These are phyloP conservation scores for Drosophila prostipennis DNA, from an alignment of 2,888 invertebrate species.

Conservation along the genomic window DNA sequence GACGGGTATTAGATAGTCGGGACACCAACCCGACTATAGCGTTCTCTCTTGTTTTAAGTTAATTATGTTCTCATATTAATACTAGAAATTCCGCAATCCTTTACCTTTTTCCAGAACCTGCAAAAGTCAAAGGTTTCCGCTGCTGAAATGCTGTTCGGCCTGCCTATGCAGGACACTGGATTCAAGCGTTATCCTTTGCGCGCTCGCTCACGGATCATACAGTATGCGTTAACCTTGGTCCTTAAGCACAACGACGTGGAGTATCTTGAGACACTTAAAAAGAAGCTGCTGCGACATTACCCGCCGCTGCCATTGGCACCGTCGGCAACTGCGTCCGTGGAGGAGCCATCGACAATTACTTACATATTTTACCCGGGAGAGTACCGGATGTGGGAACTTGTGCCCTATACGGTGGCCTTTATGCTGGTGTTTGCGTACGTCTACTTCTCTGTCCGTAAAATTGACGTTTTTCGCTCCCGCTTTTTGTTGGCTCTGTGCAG, in stretches of 20 bases:
- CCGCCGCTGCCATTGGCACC: conserved; percentile 86
- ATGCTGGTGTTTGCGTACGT: conserved; percentile 95
- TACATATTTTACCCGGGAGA: conserved; percentile 95
- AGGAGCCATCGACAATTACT: conserved; percentile 83
- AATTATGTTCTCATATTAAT: too few species aligned
- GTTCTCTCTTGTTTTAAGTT: too few species aligned
- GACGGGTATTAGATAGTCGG: too few species aligned
- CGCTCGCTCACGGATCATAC: conserved; percentile 92
- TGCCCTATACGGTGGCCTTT: conserved; percentile 94
- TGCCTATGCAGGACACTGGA: conserved; percentile 95
- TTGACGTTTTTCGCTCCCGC: conserved; percentile 86
- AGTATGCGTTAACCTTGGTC: conserved; percentile 95
- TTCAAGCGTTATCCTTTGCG: conserved; percentile 94
- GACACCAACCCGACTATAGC: too few species aligned
- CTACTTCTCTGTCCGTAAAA: conserved; percentile 97
- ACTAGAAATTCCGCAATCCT: background rate
- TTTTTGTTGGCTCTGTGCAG: conserved; percentile 92
- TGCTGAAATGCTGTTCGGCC: conserved; percentile 96
- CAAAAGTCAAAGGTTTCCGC: conserved; percentile 93
- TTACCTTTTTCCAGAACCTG: conserved; percentile 86
- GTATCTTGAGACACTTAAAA: conserved; percentile 90
- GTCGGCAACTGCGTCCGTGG: conserved; percentile 29
- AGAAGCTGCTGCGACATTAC: conserved; percentile 89
- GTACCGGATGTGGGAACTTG: conserved; percentile 92
- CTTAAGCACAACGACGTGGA: conserved; percentile 91